phyloP scores from a whole-genome alignment of 2,888 invertebrate genomes.

The Drosophila atripex region DNA sequence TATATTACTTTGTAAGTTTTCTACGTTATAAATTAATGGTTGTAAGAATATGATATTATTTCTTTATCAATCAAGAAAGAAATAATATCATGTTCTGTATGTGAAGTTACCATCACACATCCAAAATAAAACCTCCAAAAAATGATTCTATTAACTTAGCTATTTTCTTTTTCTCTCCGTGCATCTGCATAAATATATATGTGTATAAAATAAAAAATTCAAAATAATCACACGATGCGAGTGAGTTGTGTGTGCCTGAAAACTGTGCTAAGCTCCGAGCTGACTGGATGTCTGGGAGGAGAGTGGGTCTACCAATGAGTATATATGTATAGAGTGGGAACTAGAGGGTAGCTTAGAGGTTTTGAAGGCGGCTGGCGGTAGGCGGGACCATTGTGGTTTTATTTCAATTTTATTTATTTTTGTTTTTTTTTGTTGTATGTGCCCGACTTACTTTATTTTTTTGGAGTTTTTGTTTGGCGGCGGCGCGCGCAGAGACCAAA shows the following conservation, averaged over 20 bases:
- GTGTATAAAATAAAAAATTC: constrained; percentile 33
- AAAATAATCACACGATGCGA: constrained; percentile 75
- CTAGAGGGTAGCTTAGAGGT: constrained; percentile 6
- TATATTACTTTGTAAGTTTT: too few species aligned
- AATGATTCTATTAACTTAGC: too few species aligned
- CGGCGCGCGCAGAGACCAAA: constrained; percentile 68
- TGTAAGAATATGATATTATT: too few species aligned
- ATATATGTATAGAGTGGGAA: constrained; percentile 12
- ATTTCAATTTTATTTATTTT: constrained; percentile 29
- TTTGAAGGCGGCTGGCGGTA: constrained; percentile 10
- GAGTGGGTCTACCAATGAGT: constrained; percentile 5
- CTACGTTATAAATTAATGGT: too few species aligned
- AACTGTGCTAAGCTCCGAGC: constrained; percentile 59
- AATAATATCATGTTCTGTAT: background rate
- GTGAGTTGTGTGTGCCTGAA: constrained; percentile 57
- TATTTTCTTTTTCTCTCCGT: constrained; percentile 2
- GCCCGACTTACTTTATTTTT: constrained; percentile 6
- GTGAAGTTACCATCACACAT: background rate
- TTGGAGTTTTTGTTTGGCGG: constrained; percentile 19
- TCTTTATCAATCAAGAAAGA: too few species aligned
- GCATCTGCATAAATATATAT: constrained; percentile 11
- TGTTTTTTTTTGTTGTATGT: constrained; percentile 4
- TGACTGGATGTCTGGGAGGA: constrained; percentile 39
- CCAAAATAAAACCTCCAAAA: background rate
- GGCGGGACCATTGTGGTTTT: constrained; percentile 22